Percentiles rank a stretch among this genome's conserved stretches.
phyloP scores from a whole-genome alignment of 2,797 vertebrate species.

The Loris lydekkerianus region DNA sequence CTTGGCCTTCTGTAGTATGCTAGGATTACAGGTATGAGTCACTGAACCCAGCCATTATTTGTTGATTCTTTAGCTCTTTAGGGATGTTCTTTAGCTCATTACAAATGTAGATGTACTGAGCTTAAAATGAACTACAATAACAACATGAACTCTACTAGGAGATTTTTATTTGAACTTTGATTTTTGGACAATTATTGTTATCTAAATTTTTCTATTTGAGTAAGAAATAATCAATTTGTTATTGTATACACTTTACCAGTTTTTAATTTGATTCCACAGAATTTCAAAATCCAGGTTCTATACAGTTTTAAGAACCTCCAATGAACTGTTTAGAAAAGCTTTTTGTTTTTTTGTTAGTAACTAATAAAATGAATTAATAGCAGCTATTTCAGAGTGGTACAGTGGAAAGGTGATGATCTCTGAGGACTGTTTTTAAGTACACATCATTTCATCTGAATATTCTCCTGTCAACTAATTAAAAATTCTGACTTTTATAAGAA shows the following conservation, averaged over 20 bases:
- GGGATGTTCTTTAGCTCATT: not conserved
- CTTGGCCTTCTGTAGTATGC: no score
- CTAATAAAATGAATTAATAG: slow-evolving; percentile 5
- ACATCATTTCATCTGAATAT: not conserved
- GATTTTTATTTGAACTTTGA: slow-evolving; percentile 46
- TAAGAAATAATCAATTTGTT: slow-evolving; percentile 31
- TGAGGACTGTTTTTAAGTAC: not conserved
- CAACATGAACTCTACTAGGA: not conserved
- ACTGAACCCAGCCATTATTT: no score
- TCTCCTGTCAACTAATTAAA: not conserved
- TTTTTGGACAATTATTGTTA: not conserved
- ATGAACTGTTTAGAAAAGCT: not conserved
- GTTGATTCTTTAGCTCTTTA: not conserved
- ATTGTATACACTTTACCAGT: not conserved
- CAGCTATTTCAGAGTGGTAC: not conserved
- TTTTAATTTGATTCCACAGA: slow-evolving; percentile 35
- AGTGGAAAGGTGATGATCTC: not conserved
- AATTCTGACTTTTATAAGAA: slow-evolving; percentile 46
- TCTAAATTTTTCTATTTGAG: not conserved
- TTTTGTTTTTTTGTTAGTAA: not conserved
- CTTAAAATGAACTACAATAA: not conserved
- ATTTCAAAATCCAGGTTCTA: not conserved
- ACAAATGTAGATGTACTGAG: not conserved
- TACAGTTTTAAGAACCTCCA: not conserved
- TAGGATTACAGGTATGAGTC: no score